Evolutionary conservation across 2,113 vertebrate genomes (phyloP), one percentile per base, ranked within the genome.

Genomic region (Channa argus): DNA sequence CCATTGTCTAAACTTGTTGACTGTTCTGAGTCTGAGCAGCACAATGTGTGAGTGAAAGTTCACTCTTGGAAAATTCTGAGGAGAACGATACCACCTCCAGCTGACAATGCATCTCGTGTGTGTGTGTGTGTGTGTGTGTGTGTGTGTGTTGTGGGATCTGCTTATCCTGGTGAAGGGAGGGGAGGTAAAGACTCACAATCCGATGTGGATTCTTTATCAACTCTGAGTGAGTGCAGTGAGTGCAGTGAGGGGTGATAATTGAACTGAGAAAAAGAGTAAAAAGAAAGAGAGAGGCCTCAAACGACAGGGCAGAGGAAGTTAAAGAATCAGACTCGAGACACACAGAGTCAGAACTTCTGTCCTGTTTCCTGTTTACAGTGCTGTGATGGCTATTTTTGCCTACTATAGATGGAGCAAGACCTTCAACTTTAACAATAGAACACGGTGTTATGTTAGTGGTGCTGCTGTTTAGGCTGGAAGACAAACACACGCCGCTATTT

Each of bases 321-420:
- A 50, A 71, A 86, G 71, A 81, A 41, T 49, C 54, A 60, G 44
- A 37, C 50, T 24, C 14, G 49, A 62, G 71, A 71, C 52, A 64
- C 77, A 71, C 71, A 65, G 6, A 65, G 47, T 46, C 14, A 24
- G 60, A 85, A 80, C 72, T 56, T 69, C 83, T 79, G 77, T 71
- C 85, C 87, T 66, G 88, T 83, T 93, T 94, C 94, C 94, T 94
- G 94, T 94, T 94, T 93, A 93, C 91, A 85, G 49, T 66, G n/a
- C 62, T 82, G 71, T 12, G 52, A 47, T 33, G 6, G 61, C 80
- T 91, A 82, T 91, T 92, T 92, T 80, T 51, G 78, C 75, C 75
- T 36, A 6, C 60, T 46, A 77, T 62, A 56, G 63, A 61, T 10
- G 39, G 80, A 83, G 63, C 10, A 8, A 69, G 53, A 50, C 70